These are phyloP conservation scores for Dicaeum eximium DNA, from an alignment of 2,113 vertebrate species.

Conservation along the genomic window DNA sequence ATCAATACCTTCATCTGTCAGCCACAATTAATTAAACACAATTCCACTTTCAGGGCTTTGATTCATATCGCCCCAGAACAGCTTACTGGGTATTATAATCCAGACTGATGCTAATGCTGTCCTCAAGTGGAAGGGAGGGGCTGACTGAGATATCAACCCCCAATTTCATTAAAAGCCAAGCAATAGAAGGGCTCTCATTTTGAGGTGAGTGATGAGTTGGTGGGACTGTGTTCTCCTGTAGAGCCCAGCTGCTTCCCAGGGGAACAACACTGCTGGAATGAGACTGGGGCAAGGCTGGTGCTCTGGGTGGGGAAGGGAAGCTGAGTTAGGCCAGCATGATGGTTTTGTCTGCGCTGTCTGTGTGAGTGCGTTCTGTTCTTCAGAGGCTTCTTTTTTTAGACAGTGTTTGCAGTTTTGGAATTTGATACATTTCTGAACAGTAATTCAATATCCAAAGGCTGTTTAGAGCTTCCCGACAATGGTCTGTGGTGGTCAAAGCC, in stretches of 20 bases:
- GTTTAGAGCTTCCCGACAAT: not conserved
- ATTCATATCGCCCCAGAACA: slow-evolving; percentile 54
- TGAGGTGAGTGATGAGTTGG: not conserved
- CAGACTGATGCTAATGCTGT: slow-evolving; percentile 16
- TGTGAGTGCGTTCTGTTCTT: not conserved
- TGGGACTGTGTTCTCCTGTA: not conserved
- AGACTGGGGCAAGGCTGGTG: not conserved
- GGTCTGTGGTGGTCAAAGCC: not conserved
- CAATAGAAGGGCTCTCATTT: not conserved
- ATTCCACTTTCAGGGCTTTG: slow-evolving; percentile 35
- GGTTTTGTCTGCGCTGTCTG: not conserved
- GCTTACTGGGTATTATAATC: slow-evolving; percentile 5
- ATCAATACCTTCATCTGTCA: slow-evolving; percentile 50
- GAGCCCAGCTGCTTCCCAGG: not conserved
- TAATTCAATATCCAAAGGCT: not conserved
- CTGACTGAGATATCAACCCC: not conserved
- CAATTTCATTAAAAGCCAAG: not conserved
- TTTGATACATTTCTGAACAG: not conserved
- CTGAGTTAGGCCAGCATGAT: not conserved
- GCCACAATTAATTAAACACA: slow-evolving; percentile 50
- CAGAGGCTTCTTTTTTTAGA: not conserved
- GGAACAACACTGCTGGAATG: not conserved
- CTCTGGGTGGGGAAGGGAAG: not conserved
- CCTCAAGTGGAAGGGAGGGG: slow-evolving; percentile 25
- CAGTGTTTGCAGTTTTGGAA: not conserved